phyloP scores from a whole-genome alignment of 2,888 invertebrate species.

The Nemotelus pantherinus region DNA sequence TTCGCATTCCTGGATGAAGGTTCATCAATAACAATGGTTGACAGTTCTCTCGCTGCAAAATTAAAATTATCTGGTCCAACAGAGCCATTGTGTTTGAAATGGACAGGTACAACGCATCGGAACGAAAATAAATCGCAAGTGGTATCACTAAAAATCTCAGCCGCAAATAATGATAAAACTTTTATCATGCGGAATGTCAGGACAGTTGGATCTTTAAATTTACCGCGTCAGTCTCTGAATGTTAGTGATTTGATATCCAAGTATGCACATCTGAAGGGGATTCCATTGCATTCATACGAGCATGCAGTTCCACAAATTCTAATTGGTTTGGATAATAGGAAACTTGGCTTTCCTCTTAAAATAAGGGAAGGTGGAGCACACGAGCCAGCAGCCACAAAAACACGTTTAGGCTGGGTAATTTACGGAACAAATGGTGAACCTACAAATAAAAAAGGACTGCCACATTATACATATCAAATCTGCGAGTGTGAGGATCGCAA shows the following conservation, averaged over 20 bases:
- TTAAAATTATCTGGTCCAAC: neutral
- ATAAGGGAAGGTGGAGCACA: neutral
- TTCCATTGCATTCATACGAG: too few relatives aligned
- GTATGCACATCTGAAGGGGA: neutral
- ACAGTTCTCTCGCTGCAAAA: neutral
- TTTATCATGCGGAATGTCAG: neutral
- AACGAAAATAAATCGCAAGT: neutral
- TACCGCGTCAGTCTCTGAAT: neutral
- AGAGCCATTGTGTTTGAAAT: neutral
- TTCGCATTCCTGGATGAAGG: too few relatives aligned
- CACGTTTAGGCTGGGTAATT: constrained; percentile 49
- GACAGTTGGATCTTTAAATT: neutral
- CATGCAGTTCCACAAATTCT: too few relatives aligned
- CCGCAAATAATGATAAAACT: neutral
- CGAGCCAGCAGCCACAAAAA: constrained; percentile 48
- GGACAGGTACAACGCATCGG: neutral
- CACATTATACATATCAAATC: neutral
- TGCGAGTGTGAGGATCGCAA: neutral
- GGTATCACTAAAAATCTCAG: neutral
- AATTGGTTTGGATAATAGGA: too few relatives aligned
- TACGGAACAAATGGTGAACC: constrained; percentile 31
- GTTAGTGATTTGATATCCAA: neutral
- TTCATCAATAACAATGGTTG: too few relatives aligned
- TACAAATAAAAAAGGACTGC: neutral
- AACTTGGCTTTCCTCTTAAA: too few relatives aligned